A percentile compares a stretch with the other conserved stretches of the same genome.
Evolutionary conservation across 1,140 invertebrate genomes (phyloP).

Genomic region (Phortica variegata): DNA sequence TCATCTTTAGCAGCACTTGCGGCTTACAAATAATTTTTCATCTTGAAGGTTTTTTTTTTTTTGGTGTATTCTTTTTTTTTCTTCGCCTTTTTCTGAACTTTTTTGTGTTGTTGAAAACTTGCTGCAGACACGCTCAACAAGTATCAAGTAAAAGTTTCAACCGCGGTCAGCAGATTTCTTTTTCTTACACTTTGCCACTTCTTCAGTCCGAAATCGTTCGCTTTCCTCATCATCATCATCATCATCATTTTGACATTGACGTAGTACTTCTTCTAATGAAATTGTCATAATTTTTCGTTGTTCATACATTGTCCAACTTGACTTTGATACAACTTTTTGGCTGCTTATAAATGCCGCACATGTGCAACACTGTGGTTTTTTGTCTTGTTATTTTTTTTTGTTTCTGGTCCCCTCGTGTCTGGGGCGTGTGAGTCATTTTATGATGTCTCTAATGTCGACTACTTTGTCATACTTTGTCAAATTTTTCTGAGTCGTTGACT

Average conservation of each 20-base stretch:
- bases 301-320: conserved; percentile 35
- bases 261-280: conserved; percentile 53
- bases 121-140: conserved; percentile 4
- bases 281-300: conserved; percentile 52
- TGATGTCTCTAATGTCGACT: conserved; percentile 41
- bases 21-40: too few species aligned
- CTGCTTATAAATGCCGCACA: conserved; percentile 30
- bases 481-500: too few species aligned
- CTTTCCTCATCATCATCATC: too few species aligned
- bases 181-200: conserved; percentile 13
- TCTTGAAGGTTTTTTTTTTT: too few species aligned
- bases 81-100: conserved; percentile 26
- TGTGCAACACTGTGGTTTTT: too few species aligned
- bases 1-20: too few species aligned
- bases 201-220: too few species aligned
- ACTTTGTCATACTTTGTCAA: conserved; percentile 52
- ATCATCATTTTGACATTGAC: conserved; percentile 44
- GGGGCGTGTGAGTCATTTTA: too few species aligned
- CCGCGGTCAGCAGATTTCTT: conserved; percentile 1
- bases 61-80: too few species aligned
- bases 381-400: too few species aligned
- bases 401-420: too few species aligned
- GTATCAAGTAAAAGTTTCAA: conserved; percentile 6
- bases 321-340: neutral
- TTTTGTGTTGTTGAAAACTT: conserved; percentile 10